phyloP scores from a whole-genome alignment of 2,113 vertebrate species.

The Recurvirostra avosetta region DNA sequence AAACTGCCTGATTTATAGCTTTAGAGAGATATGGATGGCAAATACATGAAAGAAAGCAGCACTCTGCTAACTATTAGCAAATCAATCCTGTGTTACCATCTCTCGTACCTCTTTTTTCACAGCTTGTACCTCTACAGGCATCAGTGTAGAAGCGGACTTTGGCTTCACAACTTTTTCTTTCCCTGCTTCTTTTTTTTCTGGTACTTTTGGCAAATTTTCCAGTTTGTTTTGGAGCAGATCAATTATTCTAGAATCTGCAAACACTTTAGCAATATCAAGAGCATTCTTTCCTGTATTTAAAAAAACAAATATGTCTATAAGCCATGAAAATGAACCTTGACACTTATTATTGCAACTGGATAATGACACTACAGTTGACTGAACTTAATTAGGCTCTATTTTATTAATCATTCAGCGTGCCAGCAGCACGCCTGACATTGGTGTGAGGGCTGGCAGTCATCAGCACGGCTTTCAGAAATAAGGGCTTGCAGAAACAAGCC shows the following conservation, averaged over 20 bases:
- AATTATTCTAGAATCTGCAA: slow-evolving; percentile 79
- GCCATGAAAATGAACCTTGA: background rate
- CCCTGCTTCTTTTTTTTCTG: slow-evolving; percentile 68
- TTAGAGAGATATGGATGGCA: background rate
- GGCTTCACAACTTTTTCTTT: slow-evolving; percentile 41
- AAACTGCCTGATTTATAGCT: background rate
- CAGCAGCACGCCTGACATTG: background rate
- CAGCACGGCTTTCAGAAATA: background rate
- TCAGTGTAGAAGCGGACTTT: slow-evolving; percentile 25
- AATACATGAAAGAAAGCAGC: background rate
- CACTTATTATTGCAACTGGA: background rate
- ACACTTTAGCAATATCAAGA: slow-evolving; percentile 81
- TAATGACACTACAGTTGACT: background rate
- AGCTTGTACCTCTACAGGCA: background rate
- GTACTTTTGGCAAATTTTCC: slow-evolving; percentile 72
- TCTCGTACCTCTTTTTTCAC: slow-evolving; percentile 64
- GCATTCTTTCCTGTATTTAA: slow-evolving; percentile 76
- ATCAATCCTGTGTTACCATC: background rate
- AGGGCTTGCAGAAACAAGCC: background rate
- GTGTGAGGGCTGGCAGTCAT: background rate
- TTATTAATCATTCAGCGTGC: background rate
- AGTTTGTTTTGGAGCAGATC: slow-evolving; percentile 79
- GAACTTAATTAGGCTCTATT: background rate
- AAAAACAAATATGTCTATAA: background rate
- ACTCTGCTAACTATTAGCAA: background rate